Base-by-base conservation (phyloP, 2,113 vertebrate genomes). In the Coregonus clupeaformis region DNA sequence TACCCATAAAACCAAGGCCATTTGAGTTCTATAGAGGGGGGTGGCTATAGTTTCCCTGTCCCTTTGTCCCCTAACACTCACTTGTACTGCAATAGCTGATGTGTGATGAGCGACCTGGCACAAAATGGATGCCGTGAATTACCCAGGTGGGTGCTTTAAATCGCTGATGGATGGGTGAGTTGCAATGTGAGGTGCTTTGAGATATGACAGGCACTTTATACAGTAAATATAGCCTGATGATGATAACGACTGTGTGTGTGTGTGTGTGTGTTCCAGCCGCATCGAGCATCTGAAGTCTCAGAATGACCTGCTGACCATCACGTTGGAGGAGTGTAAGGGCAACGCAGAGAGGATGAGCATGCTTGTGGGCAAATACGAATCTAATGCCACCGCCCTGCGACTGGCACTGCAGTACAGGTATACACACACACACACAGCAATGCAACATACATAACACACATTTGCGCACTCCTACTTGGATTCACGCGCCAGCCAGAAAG, bases 241-340 rank as follows among this genome's bases (percentile, higher is more conserved):
- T 12, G 36, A 42, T 29, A 2, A 0, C 2, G 16, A 20, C 2
- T 3, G 6, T 22, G 25, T 25, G n/a, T n/a, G 71, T 20, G 77
- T 74, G 36, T 77, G n/a, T 77, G 9, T 42, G 36, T 42, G 27
- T 78, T 81, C 57, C 82, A 96, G 95, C 85, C 95, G 95, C 22
- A 96, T 96, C 20, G 95, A 96, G 67, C 95, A 96, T 80, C 78
- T 96, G 85, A 96, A 96, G 77, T 96, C 95, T 25, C 95, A 96
- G 71, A 96, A 96, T 3, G 95, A 96, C 80, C 90, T 96, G 78
- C 81, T 96, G 82, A 95, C 95, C 20, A 96, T 96, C 85, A 96
- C 95, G 2, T 87, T 96, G 82, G 95, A 96, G 76, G 95, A 96
- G 71, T 96, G 95, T 81, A 96, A 96, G 82, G 95, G 89, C 86